These are phyloP conservation scores for Anser cygnoides DNA, from an alignment of 2,113 vertebrate species.

Conservation along the genomic window DNA sequence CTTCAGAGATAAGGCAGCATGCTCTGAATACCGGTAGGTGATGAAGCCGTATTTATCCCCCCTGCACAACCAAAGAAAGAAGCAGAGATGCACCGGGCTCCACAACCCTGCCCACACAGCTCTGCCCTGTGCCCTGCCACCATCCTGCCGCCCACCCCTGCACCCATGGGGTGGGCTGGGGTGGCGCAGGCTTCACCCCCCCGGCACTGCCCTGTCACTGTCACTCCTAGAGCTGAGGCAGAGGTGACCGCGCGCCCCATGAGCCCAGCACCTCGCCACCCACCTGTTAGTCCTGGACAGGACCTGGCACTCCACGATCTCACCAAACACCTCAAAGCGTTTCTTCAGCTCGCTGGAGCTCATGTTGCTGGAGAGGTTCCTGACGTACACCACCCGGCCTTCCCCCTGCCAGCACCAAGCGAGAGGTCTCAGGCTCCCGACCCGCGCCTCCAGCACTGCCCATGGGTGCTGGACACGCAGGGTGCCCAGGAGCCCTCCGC, in stretches of 20 bases:
- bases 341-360: constrained; percentile 92
- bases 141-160: neutral
- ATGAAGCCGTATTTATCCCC: constrained; percentile 93
- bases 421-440: neutral
- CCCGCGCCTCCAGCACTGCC: rapidly evolving
- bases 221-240: neutral
- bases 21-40: constrained; percentile 86
- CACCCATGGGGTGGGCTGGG: neutral
- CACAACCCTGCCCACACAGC: rapidly evolving
- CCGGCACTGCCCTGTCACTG: rapidly evolving
- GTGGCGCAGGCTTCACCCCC: neutral
- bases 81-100: neutral
- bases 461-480: rapidly evolving
- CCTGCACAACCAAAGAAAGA: constrained; percentile 47
- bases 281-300: constrained; percentile 87
- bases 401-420: constrained; percentile 83
- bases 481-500: neutral
- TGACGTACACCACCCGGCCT: constrained; percentile 93
- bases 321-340: constrained; percentile 93
- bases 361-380: constrained; percentile 91
- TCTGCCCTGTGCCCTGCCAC: neutral
- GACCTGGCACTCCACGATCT: constrained; percentile 92
- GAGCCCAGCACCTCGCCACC: neutral
- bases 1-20: constrained; percentile 79
- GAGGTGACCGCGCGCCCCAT: neutral